Evolutionary conservation across 2,113 vertebrate species (phyloP), one percentile per base, ranked within the genome.

Genomic region (Neodon shergylaensis): DNA sequence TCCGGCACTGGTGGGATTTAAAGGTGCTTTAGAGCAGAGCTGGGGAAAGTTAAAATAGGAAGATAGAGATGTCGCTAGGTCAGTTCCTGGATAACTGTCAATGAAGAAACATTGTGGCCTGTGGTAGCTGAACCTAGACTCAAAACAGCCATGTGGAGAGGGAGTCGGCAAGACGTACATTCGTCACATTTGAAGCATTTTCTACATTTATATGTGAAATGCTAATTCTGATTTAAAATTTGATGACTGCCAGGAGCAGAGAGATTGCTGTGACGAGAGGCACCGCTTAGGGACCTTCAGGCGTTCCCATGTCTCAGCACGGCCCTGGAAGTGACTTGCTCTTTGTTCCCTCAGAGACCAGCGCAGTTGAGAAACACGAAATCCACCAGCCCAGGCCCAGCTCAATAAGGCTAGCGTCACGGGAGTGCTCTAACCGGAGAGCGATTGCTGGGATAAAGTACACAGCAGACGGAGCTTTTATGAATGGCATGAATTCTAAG

Each of bases 401-500:
- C 63, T 91, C 84, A 91, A n/a, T 73, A 61, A 95, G 89, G 66
- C 66, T 74, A 85, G 84, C 24, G n/a, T 91, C 89, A 97, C 78
- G 77, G 68, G 82, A 52, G 49, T 24, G 68, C 66, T 96, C 97
- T 90, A 63, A 86, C 36, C 24, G 42, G 61, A 42, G 47, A 31
- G 33, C 3, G 68, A 47, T 95, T 76, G 91, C 96, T 94, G 82
- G 28, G 83, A 83, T 78, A 94, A 96, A 88, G 3, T 31, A 21
- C 3, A 61, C 16, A 82, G 44, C 11, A 77, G 52, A 96, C 47
- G 49, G 39, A 87, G 91, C 63, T 84, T 84, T 93, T n/a, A 93
- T 90, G 44, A 95, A 87, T 93, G 78, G 58, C 39, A 65, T 91
- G 76, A 90, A 97, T 78, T 91, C 17, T 88, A 94, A 96, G 65